These are phyloP conservation scores for Antechinus flavipes DNA, from an alignment of 2,113 vertebrate species.

Conservation along the genomic window DNA sequence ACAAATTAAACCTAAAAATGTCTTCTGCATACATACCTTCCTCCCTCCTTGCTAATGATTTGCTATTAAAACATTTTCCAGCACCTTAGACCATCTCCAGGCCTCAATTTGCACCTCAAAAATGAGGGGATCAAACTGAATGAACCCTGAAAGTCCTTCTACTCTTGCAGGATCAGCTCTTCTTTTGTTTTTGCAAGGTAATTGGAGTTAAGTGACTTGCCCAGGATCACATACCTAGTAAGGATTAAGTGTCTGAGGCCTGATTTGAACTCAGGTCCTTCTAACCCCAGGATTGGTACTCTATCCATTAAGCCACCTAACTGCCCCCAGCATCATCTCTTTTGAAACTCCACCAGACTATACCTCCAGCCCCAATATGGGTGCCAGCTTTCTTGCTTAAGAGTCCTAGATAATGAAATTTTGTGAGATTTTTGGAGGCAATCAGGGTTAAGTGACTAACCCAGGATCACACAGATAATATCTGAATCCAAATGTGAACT, in stretches of 20 bases:
- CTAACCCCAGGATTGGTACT: too few species aligned
- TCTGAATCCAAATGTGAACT: neutral
- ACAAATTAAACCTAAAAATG: neutral
- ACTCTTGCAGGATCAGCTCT: neutral
- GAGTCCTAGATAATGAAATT: neutral
- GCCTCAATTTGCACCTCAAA: neutral
- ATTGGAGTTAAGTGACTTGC: too few species aligned
- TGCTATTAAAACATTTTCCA: neutral
- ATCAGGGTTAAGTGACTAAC: neutral
- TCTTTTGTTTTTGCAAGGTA: neutral
- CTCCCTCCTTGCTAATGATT: neutral
- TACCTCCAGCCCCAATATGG: neutral
- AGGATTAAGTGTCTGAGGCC: too few species aligned
- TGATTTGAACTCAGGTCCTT: too few species aligned
- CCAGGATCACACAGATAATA: neutral
- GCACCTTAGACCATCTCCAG: neutral
- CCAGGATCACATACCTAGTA: too few species aligned
- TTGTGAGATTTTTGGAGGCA: neutral
- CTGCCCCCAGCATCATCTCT: neutral
- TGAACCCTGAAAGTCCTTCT: neutral
- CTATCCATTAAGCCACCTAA: too few species aligned
- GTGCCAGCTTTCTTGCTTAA: neutral
- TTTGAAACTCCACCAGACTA: neutral
- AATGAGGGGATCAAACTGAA: neutral
- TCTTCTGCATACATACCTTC: neutral